Evolutionary conservation across 64 coral and sea anemone species (phyloP), one percentile per base, ranked within the genome.

Genomic region (Stichodactyla mertensii): DNA sequence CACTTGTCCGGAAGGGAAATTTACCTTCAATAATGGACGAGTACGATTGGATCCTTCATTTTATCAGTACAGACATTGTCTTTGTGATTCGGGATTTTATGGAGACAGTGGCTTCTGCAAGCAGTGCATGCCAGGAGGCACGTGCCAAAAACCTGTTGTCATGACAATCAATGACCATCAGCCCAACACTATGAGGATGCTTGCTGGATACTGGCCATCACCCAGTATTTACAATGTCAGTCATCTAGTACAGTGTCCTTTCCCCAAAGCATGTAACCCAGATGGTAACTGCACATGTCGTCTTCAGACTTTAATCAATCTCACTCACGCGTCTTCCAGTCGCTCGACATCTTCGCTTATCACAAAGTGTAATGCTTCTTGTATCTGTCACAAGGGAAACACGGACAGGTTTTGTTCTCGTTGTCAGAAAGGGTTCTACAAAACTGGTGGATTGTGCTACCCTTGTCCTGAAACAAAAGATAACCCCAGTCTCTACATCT

Each of bases 401-500:
- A 81, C 77, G 16, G 87, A 88, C 77, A 58, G 87, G 60, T 88
- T 88, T 51, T 88, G 87, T 51, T 88, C 74, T 80, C 87, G 87
- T 36, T 88, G 87, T 88, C 23, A 88, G 79, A 56, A 80, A 80
- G 87, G 87, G 23, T 88, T 80, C 61, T 88, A 88, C 19, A 88
- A 88, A 88, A 28, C 79, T 61, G 77, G 77, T 16, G 87, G 87
- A 61, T 31, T 45, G 36, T 45, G 36, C 36, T 45, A 45, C 3
- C 0, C 36, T 45, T 45, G 36, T 45, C 36, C 36, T 45, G 3
- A 45, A 45, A 45, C 36, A 45, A 45, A 45, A 45, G 36, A 45
- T 45, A 45, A 45, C 36, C 36, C 36, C 36, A 45, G 36, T 45
- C 36, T 45, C 36, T 45, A 45, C 3, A 45, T 45, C 36, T 45